These are phyloP conservation scores for Limenitis camilla DNA, from an alignment of 2,888 invertebrate species.

Conservation along the genomic window DNA sequence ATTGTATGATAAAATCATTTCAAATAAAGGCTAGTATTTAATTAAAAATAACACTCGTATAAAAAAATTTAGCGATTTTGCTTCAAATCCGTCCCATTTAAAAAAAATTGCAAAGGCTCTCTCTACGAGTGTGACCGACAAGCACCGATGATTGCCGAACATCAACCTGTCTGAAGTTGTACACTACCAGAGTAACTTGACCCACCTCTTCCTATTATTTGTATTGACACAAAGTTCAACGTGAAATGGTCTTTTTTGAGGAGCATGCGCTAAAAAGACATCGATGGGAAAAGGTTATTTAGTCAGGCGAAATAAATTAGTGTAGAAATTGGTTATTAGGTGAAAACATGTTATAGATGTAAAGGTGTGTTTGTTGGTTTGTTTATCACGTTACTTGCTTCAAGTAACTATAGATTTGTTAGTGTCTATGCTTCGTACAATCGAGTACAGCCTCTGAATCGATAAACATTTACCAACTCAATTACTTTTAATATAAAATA, in stretches of 20 bases:
- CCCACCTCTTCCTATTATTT: slow-evolving; percentile 27
- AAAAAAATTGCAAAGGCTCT: slow-evolving; percentile 36
- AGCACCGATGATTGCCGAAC: slow-evolving; percentile 35
- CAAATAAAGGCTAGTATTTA: too few species aligned
- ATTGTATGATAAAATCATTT: too few species aligned
- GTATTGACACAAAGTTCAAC: slow-evolving; percentile 28
- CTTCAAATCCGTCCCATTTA: slow-evolving; percentile 30
- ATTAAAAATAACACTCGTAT: too few species aligned
- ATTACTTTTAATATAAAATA: too few species aligned
- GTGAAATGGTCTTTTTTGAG: slow-evolving; percentile 29
- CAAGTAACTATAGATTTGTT: too few species aligned
- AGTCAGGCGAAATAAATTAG: slow-evolving; percentile 22
- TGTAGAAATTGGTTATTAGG: neutral
- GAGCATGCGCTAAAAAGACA: slow-evolving; percentile 44
- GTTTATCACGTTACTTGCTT: too few species aligned
- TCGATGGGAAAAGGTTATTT: slow-evolving; percentile 31
- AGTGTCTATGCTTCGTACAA: too few species aligned
- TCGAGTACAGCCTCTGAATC: too few species aligned
- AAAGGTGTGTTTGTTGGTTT: too few species aligned
- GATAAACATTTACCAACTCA: too few species aligned
- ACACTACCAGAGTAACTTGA: slow-evolving; percentile 31
- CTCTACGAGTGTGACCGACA: slow-evolving; percentile 36
- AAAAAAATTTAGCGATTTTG: neutral
- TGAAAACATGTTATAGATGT: neutral
- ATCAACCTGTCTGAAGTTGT: slow-evolving; percentile 43